Percentiles rank a stretch among this genome's conserved stretches.
Evolutionary conservation across 2,888 invertebrate genomes (phyloP).

Genomic region (Andrena hattorfiana): DNA sequence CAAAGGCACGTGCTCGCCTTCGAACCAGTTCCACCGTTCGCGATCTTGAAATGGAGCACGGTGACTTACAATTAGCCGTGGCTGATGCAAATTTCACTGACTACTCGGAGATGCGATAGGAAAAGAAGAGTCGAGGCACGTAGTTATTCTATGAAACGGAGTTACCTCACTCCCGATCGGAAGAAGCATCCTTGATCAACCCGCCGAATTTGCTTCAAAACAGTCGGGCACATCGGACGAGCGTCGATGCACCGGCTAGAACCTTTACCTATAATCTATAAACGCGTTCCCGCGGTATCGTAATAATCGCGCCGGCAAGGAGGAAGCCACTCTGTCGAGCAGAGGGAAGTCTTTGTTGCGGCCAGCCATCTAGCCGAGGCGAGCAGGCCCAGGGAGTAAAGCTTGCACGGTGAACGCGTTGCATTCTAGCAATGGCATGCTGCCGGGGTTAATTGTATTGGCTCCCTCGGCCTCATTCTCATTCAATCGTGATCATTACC

Average conservation of each 20-base stretch:
- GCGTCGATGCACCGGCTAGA: conserved; percentile 24
- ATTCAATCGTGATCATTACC: conserved; percentile 84
- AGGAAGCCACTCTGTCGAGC: conserved; percentile 24
- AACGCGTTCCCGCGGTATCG: conserved; percentile 72
- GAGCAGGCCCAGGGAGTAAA: conserved; percentile 33
- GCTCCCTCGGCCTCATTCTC: conserved; percentile 82
- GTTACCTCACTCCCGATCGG: background rate
- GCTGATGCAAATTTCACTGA: too few relatives aligned
- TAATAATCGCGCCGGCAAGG: conserved; percentile 75
- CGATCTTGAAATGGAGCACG: background rate
- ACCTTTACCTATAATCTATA: conserved; percentile 74
- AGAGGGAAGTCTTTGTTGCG: conserved; percentile 61
- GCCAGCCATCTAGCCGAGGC: conserved; percentile 55
- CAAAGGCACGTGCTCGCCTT: conserved; percentile 39
- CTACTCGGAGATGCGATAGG: too few relatives aligned
- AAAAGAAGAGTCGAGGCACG: too few relatives aligned
- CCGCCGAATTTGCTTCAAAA: background rate
- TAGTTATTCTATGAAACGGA: too few relatives aligned
- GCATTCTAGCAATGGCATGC: conserved; percentile 79
- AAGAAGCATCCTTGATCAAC: background rate
- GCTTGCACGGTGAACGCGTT: conserved; percentile 63
- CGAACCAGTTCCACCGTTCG: conserved; percentile 34
- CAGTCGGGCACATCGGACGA: background rate
- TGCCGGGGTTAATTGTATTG: conserved; percentile 82
- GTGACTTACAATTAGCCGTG: too few relatives aligned